phyloP scores from a whole-genome alignment of 2,888 invertebrate genomes.

The Aporophyla lueneburgensis region DNA sequence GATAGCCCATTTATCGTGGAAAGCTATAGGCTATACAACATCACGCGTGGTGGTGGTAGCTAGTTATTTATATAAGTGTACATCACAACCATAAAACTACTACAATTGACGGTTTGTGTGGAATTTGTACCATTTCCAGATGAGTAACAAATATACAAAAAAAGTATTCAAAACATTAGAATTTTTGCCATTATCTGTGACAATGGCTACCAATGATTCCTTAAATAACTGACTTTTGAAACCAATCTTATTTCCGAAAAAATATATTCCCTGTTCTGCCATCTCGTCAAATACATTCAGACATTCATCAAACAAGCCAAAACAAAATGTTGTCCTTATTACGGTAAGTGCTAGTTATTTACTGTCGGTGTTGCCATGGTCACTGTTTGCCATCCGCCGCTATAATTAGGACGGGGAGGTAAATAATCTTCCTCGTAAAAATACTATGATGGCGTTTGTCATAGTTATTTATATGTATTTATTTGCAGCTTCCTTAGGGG shows the following conservation, averaged over 20 bases:
- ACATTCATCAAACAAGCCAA: conserved; percentile 38
- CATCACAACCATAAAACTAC: neutral
- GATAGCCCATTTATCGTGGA: neutral
- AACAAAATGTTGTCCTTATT: conserved; percentile 56
- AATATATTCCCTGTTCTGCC: no score
- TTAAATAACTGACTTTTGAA: neutral
- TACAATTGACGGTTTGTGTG: neutral
- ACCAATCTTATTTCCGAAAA: neutral
- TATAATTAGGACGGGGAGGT: conserved; percentile 45
- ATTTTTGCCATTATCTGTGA: neutral
- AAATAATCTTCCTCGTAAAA: conserved; percentile 48
- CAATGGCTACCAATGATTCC: neutral
- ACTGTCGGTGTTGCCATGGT: conserved; percentile 47
- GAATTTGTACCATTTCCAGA: neutral
- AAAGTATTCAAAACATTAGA: neutral
- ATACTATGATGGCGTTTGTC: conserved; percentile 16
- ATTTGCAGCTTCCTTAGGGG: conserved; percentile 1
- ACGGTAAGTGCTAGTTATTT: conserved; percentile 62
- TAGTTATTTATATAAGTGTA: no score
- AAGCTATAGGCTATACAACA: no score
- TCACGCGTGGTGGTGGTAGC: no score
- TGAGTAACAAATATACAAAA: neutral
- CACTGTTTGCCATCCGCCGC: conserved; percentile 30
- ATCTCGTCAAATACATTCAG: neutral
- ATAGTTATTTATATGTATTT: conserved; percentile 19